phyloP scores from a whole-genome alignment of 2,888 invertebrate genomes.

The Lasius fuliginosus region DNA sequence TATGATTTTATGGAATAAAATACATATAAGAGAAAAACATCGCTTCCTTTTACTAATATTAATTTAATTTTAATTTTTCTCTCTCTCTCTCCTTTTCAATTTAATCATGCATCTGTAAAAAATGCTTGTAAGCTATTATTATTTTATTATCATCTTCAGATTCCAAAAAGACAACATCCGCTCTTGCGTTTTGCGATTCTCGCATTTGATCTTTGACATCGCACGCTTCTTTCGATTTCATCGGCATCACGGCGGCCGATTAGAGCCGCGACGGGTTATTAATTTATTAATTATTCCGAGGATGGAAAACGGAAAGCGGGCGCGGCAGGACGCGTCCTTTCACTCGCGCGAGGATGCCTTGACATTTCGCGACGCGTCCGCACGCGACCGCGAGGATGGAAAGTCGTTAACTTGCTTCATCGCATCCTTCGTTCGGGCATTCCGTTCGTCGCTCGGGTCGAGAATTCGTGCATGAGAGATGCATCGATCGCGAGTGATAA shows the following conservation, averaged over 20 bases:
- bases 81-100: background rate
- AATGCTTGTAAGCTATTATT: background rate
- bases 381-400: slow-evolving; percentile 49
- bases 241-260: background rate
- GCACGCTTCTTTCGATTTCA: background rate
- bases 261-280: slow-evolving; percentile 25
- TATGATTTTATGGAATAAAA: background rate
- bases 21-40: background rate
- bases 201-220: background rate
- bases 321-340: slow-evolving; percentile 67
- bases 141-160: slow-evolving; percentile 1
- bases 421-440: slow-evolving; percentile 13
- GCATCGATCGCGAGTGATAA: background rate
- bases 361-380: slow-evolving; percentile 71
- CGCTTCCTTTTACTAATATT: background rate
- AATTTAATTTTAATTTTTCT: slow-evolving; percentile 3
- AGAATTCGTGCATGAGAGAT: slow-evolving; percentile 8
- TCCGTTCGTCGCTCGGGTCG: background rate
- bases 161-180: background rate
- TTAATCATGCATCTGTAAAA: background rate
- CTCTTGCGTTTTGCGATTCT: background rate
- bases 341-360: slow-evolving; percentile 72
- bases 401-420: slow-evolving; percentile 48
- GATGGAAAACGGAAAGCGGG: slow-evolving; percentile 51
- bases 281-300: slow-evolving; percentile 68